Percentiles rank a stretch among this genome's conserved stretches.
phyloP scores from a whole-genome alignment of 1,140 invertebrate genomes.

The Varroa destructor region DNA sequence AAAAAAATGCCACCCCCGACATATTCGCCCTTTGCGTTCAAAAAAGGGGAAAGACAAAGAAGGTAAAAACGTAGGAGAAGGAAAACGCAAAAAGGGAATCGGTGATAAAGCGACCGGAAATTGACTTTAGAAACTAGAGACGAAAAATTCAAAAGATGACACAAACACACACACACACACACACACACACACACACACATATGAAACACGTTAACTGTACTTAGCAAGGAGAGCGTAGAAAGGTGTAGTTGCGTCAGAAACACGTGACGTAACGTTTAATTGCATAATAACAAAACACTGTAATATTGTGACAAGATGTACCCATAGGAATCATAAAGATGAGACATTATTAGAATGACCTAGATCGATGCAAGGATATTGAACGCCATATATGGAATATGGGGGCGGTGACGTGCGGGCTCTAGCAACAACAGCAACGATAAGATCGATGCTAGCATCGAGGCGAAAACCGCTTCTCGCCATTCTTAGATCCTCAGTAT shows the following conservation, averaged over 20 bases:
- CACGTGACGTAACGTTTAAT: too few relatives aligned
- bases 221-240: too few relatives aligned
- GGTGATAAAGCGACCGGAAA: neutral
- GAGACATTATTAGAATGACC: neutral
- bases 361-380: neutral
- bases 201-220: too few relatives aligned
- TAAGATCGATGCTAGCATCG: conserved; percentile 3
- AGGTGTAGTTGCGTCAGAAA: too few relatives aligned
- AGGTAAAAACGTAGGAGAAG: neutral
- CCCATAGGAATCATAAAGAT: neutral
- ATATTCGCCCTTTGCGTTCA: neutral
- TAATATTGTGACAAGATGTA: too few relatives aligned
- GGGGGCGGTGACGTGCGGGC: neutral
- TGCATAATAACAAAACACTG: too few relatives aligned
- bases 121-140: neutral
- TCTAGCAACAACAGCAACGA: neutral
- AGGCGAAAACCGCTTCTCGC: conserved; percentile 20
- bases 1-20: neutral
- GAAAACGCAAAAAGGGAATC: neutral
- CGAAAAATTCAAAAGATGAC: neutral
- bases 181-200: neutral
- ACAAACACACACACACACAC: neutral
- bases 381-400: neutral
- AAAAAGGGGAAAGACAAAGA: neutral
- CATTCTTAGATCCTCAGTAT: conserved; percentile 28